Evolutionary conservation across 2,888 invertebrate species (phyloP).

Genomic region (Xestia c-nigrum): DNA sequence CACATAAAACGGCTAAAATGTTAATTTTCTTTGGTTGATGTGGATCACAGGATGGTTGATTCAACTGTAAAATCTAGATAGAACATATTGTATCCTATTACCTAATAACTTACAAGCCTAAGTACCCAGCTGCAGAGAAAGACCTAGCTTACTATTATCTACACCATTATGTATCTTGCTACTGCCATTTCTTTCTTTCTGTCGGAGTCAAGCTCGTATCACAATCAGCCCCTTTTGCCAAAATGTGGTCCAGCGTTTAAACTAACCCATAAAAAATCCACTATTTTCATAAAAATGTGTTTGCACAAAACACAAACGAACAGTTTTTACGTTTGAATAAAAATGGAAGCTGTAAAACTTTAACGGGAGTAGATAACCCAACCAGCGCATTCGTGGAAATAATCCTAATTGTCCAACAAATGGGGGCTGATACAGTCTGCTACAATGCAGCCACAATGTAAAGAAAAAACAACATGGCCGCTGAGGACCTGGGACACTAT

Average conservation of each 20-base stretch:
- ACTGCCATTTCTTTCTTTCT: not conserved
- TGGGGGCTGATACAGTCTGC: conserved; percentile 29
- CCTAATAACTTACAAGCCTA: not conserved
- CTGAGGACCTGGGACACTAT: conserved; percentile 4
- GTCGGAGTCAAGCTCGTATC: too few relatives aligned
- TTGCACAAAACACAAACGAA: not conserved
- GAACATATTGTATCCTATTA: not conserved
- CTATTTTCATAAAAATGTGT: not conserved
- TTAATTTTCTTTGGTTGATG: fast-evolving
- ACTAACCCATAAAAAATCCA: not conserved
- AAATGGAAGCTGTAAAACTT: conserved; percentile 31
- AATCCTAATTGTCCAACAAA: conserved; percentile 52
- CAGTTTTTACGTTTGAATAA: conserved; percentile 28
- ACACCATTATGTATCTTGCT: too few relatives aligned
- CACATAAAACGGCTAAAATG: not conserved
- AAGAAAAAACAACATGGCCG: conserved; percentile 25
- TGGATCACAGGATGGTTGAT: not conserved
- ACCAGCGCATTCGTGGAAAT: conserved; percentile 28
- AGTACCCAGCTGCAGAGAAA: not conserved
- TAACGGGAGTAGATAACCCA: conserved; percentile 14
- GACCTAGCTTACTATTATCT: not conserved
- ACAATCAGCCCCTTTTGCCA: not conserved
- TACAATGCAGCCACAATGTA: conserved; percentile 50
- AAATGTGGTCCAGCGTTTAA: not conserved
- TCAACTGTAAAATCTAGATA: not conserved